Base-by-base conservation (phyloP, 2,113 vertebrate species). In the Limnothrissa miodon region DNA sequence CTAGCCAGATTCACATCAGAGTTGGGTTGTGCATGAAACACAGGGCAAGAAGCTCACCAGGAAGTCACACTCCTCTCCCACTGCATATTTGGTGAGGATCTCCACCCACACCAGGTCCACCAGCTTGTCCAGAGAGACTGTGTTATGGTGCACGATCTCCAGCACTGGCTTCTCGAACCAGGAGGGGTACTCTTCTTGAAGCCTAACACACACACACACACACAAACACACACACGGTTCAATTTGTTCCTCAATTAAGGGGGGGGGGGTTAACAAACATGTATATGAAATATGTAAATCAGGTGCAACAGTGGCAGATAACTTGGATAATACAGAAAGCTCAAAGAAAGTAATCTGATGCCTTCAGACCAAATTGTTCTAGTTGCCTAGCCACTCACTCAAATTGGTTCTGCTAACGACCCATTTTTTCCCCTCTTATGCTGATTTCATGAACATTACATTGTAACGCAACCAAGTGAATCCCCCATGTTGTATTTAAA, bases 161-260 rank as follows among this genome's bases (percentile, higher is more conserved):
- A 99, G 90, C 62, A 99, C 96, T 2, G 96, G 96, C 85, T 98
- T 98, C 93, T 99, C 98, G 92, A 99, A 99, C 98, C 98, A 99
- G 81, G 90, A 87, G 13, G 96, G 97, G 90, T 97, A 99, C 87
- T 99, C 98, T 89, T 99, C 98, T 89, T 97, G 97, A 86, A 99
- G 95, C 86, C 98, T 99, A 87, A 2, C 85, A n/a, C 83, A 81
- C 4, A 29, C 51, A n/a, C 62, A 56, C 48, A 44, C 15, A 51
- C 15, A 53, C 19, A 56, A 19, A 56, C 59, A 62, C n/a, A 62
- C n/a, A 59, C 56, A 59, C 5, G n/a, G 25, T 29, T 62, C 1
- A 62, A 29, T 29, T n/a, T 11, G 25, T 62, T 62, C 25, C 7
- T n/a, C 25, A 29, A 29, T 2, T 9, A 9, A 29, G 11, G 4